phyloP scores from a whole-genome alignment of 2,888 invertebrate species.

The Caenorhabditis wallacei region DNA sequence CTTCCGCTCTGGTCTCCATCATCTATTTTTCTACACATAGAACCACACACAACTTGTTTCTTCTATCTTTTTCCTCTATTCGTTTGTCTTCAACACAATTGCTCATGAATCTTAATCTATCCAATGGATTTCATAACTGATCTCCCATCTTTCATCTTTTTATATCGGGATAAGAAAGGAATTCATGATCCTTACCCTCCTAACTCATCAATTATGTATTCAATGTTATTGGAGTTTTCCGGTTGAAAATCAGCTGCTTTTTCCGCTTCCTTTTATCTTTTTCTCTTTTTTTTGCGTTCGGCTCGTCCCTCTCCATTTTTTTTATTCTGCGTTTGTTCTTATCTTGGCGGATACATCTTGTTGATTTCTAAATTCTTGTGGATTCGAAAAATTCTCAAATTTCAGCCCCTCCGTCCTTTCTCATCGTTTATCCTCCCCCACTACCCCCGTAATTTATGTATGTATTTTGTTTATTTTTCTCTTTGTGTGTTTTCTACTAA shows the following conservation, averaged over 20 bases:
- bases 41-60: constrained; percentile 55
- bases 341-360: constrained; percentile 62
- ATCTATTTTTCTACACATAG: constrained; percentile 59
- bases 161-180: background rate
- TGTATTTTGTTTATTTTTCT: constrained; percentile 38
- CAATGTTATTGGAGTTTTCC: constrained; percentile 60
- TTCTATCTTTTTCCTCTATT: constrained; percentile 15
- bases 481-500: constrained; percentile 1
- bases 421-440: constrained; percentile 29
- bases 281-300: constrained; percentile 12
- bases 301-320: constrained; percentile 26
- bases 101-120: background rate
- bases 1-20: constrained; percentile 67
- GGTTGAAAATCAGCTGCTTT: constrained; percentile 59
- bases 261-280: constrained; percentile 41
- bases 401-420: constrained; percentile 40
- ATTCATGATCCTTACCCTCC: constrained; percentile 38
- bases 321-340: constrained; percentile 45
- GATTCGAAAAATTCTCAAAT: constrained; percentile 57
- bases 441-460: constrained; percentile 38
- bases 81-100: constrained; percentile 7
- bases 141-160: constrained; percentile 20
- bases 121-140: constrained; percentile 32
- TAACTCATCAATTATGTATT: constrained; percentile 59
- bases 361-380: constrained; percentile 56